Conservation (phyloP, 92 coral and sea anemone species). For the Umimayanthus kanabou region DNA sequence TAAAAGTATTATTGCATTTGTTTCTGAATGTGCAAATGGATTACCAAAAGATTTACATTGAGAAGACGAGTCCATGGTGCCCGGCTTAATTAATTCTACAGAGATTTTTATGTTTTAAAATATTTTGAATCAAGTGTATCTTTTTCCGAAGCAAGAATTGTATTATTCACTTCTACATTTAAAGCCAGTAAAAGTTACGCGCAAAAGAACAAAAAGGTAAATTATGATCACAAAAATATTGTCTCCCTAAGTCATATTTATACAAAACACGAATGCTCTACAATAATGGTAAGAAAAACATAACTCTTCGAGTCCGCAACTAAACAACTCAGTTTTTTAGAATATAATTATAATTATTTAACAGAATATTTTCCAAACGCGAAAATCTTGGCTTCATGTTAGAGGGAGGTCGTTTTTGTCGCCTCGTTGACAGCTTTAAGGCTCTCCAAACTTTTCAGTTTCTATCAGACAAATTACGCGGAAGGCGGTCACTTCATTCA, state of each 20-base stretch:
- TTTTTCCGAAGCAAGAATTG: constrained; percentile 4
- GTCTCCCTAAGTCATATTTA: constrained; percentile 1
- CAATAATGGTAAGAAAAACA: constrained; percentile 6
- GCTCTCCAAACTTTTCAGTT: background rate
- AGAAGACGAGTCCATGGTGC: constrained; percentile 16
- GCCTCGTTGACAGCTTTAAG: constrained; percentile 24
- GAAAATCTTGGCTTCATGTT: background rate
- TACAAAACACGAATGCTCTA: constrained; percentile 10
- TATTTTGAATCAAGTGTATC: constrained; percentile 38
- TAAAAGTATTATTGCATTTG: constrained; percentile 27
- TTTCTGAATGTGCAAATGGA: constrained; percentile 9
- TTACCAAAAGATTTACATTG: background rate
- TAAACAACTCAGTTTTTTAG: background rate
- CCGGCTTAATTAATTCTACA: constrained; percentile 8
- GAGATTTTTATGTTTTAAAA: constrained; percentile 1
- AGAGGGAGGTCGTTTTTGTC: constrained; percentile 8
- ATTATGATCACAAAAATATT: constrained; percentile 24
- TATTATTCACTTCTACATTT: constrained; percentile 1
- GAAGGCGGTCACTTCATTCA: constrained; percentile 28
- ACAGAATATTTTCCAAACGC: background rate
- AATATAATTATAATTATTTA: background rate
- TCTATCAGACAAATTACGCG: constrained; percentile 22
- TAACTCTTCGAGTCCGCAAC: background rate
- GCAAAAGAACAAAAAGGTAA: background rate
- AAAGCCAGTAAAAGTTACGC: constrained; percentile 1